Evolutionary conservation across 2,888 invertebrate genomes (phyloP).

Genomic region (Perizoma flavofasciatum): DNA sequence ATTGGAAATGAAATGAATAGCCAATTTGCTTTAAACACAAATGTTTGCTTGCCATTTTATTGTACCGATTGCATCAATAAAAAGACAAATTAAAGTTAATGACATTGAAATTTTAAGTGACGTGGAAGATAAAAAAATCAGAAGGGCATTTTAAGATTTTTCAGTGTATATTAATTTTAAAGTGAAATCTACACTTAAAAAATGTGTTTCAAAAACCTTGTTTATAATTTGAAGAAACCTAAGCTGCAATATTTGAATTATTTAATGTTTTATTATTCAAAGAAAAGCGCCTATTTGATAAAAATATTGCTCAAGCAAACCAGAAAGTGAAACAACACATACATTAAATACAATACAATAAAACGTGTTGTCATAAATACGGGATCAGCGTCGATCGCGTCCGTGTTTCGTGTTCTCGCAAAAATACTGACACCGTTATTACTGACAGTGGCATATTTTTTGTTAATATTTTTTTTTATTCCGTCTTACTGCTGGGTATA

Average conservation of each 20-base stretch:
- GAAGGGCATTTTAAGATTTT: not conserved
- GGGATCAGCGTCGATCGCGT: constrained; percentile 16
- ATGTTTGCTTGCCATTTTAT: constrained; percentile 8
- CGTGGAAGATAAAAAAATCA: constrained; percentile 8
- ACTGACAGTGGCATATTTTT: not conserved
- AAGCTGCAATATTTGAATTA: no score
- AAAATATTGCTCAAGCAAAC: not conserved
- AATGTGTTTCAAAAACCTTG: no score
- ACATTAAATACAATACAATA: constrained; percentile 18
- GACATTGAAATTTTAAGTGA: constrained; percentile 22
- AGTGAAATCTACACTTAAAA: no score
- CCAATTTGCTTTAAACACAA: no score
- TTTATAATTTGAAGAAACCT: no score
- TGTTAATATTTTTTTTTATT: no score
- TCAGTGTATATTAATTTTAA: no score
- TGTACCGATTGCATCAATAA: constrained; percentile 27
- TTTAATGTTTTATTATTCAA: no score
- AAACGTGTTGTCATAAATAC: constrained; percentile 22
- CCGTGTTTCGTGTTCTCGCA: constrained; percentile 13
- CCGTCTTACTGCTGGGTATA: no score
- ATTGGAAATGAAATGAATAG: not conserved
- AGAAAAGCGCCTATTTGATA: no score
- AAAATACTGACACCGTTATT: constrained; percentile 17
- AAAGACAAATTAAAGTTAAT: constrained; percentile 24
- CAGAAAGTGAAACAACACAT: constrained; percentile 16